Evolutionary conservation across 1,140 invertebrate species (phyloP).

Genomic region (Drosophila sp.): DNA sequence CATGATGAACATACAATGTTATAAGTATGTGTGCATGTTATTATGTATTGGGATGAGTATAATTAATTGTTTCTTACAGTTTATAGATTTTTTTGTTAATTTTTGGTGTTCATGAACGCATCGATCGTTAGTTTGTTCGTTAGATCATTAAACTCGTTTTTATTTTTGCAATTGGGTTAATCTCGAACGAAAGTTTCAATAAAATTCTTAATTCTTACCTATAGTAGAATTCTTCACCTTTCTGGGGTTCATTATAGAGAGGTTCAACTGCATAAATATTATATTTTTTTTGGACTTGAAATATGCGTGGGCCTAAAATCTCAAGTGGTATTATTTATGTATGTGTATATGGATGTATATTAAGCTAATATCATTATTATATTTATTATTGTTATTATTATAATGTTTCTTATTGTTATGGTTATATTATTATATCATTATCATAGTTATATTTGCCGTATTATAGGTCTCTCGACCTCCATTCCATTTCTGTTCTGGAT

Average conservation of each 20-base stretch:
- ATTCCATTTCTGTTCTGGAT: not conserved
- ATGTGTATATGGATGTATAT: not conserved
- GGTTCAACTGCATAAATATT: not conserved
- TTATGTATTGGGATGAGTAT: constrained; percentile 19
- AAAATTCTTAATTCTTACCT: not conserved
- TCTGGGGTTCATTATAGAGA: not conserved
- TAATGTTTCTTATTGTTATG: no score
- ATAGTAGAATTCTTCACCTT: not conserved
- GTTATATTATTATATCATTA: not conserved
- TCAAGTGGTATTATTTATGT: constrained; percentile 11
- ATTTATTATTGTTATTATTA: not conserved
- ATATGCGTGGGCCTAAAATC: constrained; percentile 11
- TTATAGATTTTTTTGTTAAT: not conserved
- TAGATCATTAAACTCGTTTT: not conserved
- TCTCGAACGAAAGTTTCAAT: not conserved
- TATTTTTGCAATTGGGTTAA: not conserved
- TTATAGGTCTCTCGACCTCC: not conserved
- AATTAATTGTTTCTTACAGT: constrained; percentile 24
- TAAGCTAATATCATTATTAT: constrained; percentile 32
- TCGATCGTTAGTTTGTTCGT: not conserved
- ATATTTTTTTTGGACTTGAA: not conserved
- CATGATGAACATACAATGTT: constrained; percentile 11
- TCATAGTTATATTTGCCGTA: constrained; percentile 1
- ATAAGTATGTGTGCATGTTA: constrained; percentile 1
- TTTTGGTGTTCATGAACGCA: not conserved